Percentiles rank a stretch among this genome's conserved stretches.
Evolutionary conservation across 1,140 invertebrate species (phyloP).

Genomic region (Drosophila bipectinata): DNA sequence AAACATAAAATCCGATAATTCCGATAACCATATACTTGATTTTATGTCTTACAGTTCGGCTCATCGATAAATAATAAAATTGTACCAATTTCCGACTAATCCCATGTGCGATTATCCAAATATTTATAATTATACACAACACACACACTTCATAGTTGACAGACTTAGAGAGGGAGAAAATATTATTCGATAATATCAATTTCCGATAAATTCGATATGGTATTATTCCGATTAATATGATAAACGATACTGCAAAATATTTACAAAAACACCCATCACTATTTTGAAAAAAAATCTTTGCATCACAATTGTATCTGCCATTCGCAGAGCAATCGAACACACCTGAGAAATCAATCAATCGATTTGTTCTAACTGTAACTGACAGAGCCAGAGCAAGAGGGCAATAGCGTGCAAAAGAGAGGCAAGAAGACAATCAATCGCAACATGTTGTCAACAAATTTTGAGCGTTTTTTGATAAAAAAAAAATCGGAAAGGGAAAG

Average conservation of each 20-base stretch:
- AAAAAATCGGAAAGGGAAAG: conserved; percentile 8
- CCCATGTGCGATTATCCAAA: no score
- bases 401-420: neutral
- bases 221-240: no score
- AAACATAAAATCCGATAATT: no score
- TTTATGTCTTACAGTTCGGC: no score
- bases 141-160: no score
- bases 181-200: no score
- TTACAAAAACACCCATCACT: conserved; percentile 8
- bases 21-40: no score
- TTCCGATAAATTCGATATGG: no score
- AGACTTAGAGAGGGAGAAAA: no score
- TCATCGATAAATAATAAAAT: no score
- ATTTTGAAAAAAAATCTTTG: neutral
- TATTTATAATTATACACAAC: neutral
- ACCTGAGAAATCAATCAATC: conserved; percentile 81
- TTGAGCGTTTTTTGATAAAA: conserved; percentile 63
- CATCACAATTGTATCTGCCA: conserved; percentile 33
- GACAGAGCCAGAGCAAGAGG: conserved; percentile 29
- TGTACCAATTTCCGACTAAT: no score
- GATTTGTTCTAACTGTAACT: conserved; percentile 74
- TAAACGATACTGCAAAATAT: no score
- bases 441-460: conserved; percentile 81
- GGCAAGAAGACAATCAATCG: conserved; percentile 58
- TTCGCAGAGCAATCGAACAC: conserved; percentile 65